phyloP scores from a whole-genome alignment of 1,140 invertebrate genomes.

The Drosophila bocki region DNA sequence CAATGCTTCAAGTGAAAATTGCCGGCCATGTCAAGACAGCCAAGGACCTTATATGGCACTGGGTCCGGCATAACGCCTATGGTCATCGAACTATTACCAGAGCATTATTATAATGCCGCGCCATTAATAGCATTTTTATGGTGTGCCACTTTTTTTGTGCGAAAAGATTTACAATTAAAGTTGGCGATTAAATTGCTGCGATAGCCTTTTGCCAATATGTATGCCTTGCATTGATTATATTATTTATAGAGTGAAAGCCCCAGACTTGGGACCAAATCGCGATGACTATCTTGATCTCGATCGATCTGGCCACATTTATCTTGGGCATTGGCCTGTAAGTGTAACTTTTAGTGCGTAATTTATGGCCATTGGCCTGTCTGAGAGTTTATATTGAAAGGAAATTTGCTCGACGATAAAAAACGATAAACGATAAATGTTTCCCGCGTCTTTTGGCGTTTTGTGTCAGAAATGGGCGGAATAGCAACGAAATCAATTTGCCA shows the following conservation, averaged over 20 bases:
- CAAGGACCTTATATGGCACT: constrained; percentile 68
- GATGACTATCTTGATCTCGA: constrained; percentile 65
- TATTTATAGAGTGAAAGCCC: constrained; percentile 72
- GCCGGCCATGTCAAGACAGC: constrained; percentile 56
- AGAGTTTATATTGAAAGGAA: constrained; percentile 80
- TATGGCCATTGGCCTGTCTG: constrained; percentile 69
- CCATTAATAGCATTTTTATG: constrained; percentile 57
- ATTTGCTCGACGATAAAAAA: constrained; percentile 66
- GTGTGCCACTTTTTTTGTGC: constrained; percentile 50
- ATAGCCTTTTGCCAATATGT: constrained; percentile 72
- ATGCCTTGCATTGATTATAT: constrained; percentile 58
- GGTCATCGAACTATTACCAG: constrained; percentile 69
- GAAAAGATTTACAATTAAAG: constrained; percentile 79
- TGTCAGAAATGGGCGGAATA: constrained; percentile 57
- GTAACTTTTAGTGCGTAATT: constrained; percentile 73
- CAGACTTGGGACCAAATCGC: constrained; percentile 27
- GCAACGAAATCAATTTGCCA: constrained; percentile 66
- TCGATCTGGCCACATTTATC: constrained; percentile 56
- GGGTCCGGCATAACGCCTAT: constrained; percentile 66
- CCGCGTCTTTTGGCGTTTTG: constrained; percentile 26
- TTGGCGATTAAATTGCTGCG: constrained; percentile 73
- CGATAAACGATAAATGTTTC: constrained; percentile 58
- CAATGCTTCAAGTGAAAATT: constrained; percentile 78
- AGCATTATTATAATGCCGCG: constrained; percentile 72
- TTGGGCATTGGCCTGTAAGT: constrained; percentile 63